phyloP scores from a whole-genome alignment of 2,797 vertebrate species.

The Leontocebus nigricollis region DNA sequence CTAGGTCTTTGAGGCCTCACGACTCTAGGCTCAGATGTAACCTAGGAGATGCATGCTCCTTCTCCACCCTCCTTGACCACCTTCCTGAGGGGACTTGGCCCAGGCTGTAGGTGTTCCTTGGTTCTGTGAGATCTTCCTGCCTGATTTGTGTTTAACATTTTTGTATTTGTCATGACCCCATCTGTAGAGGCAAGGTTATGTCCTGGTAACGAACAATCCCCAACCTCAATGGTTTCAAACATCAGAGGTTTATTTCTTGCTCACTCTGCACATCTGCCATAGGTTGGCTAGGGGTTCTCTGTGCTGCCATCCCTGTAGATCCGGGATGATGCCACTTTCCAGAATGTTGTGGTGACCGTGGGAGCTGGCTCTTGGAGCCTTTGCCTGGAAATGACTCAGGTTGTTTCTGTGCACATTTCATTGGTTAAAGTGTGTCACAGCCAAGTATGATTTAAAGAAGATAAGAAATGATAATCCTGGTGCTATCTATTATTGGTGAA shows the following conservation, averaged over 20 bases:
- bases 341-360: accelerated
- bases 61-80: not conserved
- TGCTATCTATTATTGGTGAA: not conserved
- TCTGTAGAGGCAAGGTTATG: not conserved
- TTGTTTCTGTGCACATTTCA: not conserved
- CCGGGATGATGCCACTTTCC: not conserved
- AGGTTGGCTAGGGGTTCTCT: not conserved
- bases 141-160: not conserved
- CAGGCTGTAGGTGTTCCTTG: not conserved
- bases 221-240: not conserved
- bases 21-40: not conserved
- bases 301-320: not conserved
- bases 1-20: constrained; percentile 28
- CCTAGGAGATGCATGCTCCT: not conserved
- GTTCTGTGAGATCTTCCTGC: not conserved
- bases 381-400: not conserved
- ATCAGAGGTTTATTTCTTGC: not conserved
- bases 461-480: not conserved
- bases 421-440: not conserved
- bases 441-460: not conserved
- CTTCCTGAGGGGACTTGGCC: not conserved
- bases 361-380: not conserved
- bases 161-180: not conserved
- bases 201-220: not conserved
- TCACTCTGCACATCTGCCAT: not conserved